Conservation (phyloP, 2,113 vertebrate genomes). For the Notiomystis cincta region DNA sequence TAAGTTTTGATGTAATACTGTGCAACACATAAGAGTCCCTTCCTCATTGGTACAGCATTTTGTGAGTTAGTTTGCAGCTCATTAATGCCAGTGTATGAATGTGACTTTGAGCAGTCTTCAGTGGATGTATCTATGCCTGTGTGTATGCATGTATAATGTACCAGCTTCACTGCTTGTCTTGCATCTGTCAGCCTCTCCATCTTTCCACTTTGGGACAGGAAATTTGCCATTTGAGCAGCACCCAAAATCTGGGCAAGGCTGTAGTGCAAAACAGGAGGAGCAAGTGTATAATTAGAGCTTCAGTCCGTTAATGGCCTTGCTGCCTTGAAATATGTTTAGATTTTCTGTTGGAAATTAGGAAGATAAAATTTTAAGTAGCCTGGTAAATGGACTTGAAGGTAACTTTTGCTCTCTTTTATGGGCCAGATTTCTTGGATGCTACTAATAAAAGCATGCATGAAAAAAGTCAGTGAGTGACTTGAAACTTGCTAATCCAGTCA, state of each 20-base stretch:
- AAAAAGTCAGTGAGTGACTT: background rate
- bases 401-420: background rate
- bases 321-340: background rate
- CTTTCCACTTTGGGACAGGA: background rate
- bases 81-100: background rate
- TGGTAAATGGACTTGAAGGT: background rate
- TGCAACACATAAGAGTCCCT: background rate
- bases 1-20: background rate
- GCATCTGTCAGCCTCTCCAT: background rate
- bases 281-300: background rate
- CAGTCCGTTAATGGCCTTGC: rapidly evolving
- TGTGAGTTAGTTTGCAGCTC: background rate
- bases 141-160: background rate
- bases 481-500: background rate
- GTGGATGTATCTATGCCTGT: rapidly evolving
- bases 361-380: background rate
- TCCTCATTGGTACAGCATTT: background rate
- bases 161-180: background rate
- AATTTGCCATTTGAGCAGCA: background rate
- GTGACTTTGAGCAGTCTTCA: background rate
- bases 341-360: background rate
- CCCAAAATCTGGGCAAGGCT: background rate
- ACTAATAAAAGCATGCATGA: background rate
- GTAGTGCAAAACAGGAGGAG: background rate
- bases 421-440: background rate